Evolutionary conservation across 92 coral and sea anemone genomes (phyloP).

Genomic region (Bergia puertoricense): DNA sequence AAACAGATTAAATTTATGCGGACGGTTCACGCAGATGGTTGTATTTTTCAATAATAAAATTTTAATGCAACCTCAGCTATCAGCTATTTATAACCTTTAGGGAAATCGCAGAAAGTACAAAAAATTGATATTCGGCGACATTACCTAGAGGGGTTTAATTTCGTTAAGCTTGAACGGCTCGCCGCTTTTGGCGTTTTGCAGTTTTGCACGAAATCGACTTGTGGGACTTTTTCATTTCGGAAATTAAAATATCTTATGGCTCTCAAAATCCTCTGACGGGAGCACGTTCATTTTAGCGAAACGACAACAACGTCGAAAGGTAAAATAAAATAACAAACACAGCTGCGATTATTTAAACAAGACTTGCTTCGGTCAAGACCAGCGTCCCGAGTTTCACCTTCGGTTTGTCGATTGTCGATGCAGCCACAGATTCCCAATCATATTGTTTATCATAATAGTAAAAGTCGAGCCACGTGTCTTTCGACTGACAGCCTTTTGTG

Average conservation of each 20-base stretch:
- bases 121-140: neutral
- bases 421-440: conserved; percentile 51
- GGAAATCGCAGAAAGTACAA: conserved; percentile 4
- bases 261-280: conserved; percentile 66
- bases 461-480: conserved; percentile 86
- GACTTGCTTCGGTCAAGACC: conserved; percentile 54
- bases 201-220: conserved; percentile 67
- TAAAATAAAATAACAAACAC: conserved; percentile 67
- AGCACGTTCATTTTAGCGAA: conserved; percentile 70
- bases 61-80: conserved; percentile 78
- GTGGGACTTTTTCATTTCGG: conserved; percentile 55
- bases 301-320: conserved; percentile 76
- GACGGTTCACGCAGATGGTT: conserved; percentile 69
- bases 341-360: conserved; percentile 88
- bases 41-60: conserved; percentile 75
- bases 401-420: conserved; percentile 53
- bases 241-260: conserved; percentile 65
- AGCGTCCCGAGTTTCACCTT: conserved; percentile 53
- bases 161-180: conserved; percentile 62
- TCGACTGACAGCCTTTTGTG: conserved; percentile 91
- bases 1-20: conserved; percentile 72
- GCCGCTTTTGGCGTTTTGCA: conserved; percentile 71
- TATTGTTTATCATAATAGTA: conserved; percentile 75
- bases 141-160: conserved; percentile 12
- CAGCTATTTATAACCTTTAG: conserved; percentile 66